Percentiles rank a stretch among this genome's conserved stretches.
These are phyloP conservation scores for Rhinolophus sinicus DNA, from an alignment of 2,113 vertebrate species.

Conservation along the genomic window DNA sequence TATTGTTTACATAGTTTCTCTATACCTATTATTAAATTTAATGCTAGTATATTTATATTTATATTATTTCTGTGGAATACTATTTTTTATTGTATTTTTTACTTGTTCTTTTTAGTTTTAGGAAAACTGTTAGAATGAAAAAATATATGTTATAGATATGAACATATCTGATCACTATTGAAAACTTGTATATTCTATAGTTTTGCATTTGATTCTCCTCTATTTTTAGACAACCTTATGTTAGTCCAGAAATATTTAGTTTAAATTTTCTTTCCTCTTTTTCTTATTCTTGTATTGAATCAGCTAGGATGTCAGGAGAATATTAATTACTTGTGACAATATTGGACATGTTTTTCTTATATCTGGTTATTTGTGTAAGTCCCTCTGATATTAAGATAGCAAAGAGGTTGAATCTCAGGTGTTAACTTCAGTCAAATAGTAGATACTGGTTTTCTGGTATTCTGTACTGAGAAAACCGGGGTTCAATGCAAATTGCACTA, in stretches of 20 bases:
- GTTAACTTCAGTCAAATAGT: neutral
- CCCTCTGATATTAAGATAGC: neutral
- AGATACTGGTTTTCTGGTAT: neutral
- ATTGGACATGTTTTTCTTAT: neutral
- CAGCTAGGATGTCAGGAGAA: neutral
- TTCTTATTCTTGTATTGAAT: neutral
- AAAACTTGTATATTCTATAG: neutral
- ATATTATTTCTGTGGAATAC: neutral
- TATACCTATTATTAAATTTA: slow-evolving; percentile 6
- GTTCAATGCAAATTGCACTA: neutral
- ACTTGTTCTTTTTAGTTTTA: neutral
- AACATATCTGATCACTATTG: neutral
- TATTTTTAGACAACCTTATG: neutral
- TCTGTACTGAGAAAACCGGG: neutral
- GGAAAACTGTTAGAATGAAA: neutral
- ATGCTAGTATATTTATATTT: neutral
- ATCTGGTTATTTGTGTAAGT: slow-evolving; percentile 14
- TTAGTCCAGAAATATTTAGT: neutral
- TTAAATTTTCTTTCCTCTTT: neutral
- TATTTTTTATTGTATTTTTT: neutral
- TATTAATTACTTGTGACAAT: neutral
- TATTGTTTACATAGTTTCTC: neutral
- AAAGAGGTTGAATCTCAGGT: neutral
- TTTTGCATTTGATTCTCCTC: neutral
- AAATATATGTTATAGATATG: neutral